phyloP scores from a whole-genome alignment of 2,888 invertebrate genomes.

The Caenorhabditis sinica region DNA sequence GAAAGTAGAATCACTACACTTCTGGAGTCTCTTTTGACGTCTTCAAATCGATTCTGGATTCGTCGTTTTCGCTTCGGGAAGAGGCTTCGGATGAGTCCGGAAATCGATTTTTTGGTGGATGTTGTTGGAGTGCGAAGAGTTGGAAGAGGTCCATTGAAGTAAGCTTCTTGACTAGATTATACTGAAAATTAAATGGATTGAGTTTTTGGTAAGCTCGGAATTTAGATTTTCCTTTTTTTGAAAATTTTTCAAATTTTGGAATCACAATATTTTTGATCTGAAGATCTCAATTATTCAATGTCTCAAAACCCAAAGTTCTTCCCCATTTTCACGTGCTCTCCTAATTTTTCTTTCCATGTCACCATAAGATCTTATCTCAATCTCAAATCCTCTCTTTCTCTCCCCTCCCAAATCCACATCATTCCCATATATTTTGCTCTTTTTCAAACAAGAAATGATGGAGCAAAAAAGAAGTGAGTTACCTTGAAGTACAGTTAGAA shows the following conservation, averaged over 20 bases:
- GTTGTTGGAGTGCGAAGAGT: neutral
- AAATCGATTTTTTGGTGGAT: conserved; percentile 1
- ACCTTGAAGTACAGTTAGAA: no score
- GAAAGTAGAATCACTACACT: conserved; percentile 22
- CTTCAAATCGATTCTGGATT: conserved; percentile 6
- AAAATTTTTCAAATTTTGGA: conserved; percentile 14
- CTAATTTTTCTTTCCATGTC: no score
- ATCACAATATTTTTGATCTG: no score
- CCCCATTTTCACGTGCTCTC: no score
- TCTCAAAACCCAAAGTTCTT: no score
- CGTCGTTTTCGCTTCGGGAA: conserved; percentile 38
- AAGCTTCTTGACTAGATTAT: conserved; percentile 35
- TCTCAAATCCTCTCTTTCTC: no score
- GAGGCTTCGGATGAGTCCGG: conserved; percentile 35
- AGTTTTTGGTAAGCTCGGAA: neutral
- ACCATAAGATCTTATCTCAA: no score
- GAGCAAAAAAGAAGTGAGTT: no score
- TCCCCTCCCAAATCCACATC: no score
- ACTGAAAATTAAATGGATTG: neutral
- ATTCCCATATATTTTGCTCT: no score
- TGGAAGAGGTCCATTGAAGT: neutral
- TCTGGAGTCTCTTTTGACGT: neutral
- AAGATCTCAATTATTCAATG: no score
- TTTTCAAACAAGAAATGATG: no score
- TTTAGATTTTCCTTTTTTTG: neutral